Evolutionary conservation across 2,888 invertebrate genomes (phyloP), one percentile per base, ranked within the genome.

Genomic region (Dasysyrphus tricinctus): DNA sequence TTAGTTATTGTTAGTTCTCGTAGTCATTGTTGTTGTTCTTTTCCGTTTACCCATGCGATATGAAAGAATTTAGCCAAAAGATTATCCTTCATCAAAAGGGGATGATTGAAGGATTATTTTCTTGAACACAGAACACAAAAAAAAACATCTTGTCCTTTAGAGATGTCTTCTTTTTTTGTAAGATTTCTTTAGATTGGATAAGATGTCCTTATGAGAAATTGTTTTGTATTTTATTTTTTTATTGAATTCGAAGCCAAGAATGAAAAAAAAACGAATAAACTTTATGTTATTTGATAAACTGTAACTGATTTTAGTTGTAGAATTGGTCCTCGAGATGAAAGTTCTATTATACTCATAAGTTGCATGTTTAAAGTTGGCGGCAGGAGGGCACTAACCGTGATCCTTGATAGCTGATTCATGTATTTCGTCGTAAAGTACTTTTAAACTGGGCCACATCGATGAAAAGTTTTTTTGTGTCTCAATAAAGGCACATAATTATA

Each of bases 51-150:
- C 74, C 73, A 81, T 69, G 73, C 49, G 81, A 81, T 85, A 74
- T 85, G 77, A 77, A 85, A 77, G 74, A 85, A 81, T 85, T 82
- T 72, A 70, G 82, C 79, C 83, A 79, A 80, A 79, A 87, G 86
- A 86, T 86, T 82, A 86, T 86, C 86, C 87, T 79, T 87, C 87
- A 87, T 87, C 87, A 87, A 83, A 83, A 80, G 74, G 67, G 87
- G 83, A 87, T 87, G 82, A 87, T 87, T 79, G 83, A 80, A 83
- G 79, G 87, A 87, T 87, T 87, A 83, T 87, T 87, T 86, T 73
- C 75, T 75, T 84, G 54, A 74, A 63, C 54, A 59, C 59, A 70
- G 39, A 61, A 57, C 34, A 57, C 61, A 70, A 56, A 76, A 72
- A 59, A 72, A 78, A 59, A 32, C 47, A 12, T 19, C 47, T 79